Conservation (phyloP, 2,888 invertebrate species). For the Eucriotettix oculatus region DNA sequence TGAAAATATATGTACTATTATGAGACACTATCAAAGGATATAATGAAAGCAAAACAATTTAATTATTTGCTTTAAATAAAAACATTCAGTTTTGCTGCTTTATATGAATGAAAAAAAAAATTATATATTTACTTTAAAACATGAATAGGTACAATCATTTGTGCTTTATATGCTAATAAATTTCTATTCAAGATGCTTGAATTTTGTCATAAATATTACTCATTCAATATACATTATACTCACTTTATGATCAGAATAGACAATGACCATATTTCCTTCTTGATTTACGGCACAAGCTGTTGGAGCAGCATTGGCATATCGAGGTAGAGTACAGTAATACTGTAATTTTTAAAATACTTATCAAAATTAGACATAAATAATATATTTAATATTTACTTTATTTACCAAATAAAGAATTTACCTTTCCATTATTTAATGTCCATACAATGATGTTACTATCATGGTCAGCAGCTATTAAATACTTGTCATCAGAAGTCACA, state of each 20-base stretch:
- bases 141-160: too few species aligned
- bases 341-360: conserved; percentile 16
- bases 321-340: conserved; percentile 46
- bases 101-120: too few species aligned
- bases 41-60: not conserved
- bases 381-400: not conserved
- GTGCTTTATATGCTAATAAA: too few species aligned
- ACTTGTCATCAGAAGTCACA: conserved; percentile 37
- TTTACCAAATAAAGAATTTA: conserved; percentile 10
- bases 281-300: conserved; percentile 40
- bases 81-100: too few species aligned
- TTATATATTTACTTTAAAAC: too few species aligned
- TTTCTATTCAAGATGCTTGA: too few species aligned
- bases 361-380: not conserved
- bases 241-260: conserved; percentile 69
- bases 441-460: conserved; percentile 50
- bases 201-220: too few species aligned
- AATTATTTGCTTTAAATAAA: not conserved
- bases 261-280: conserved; percentile 39
- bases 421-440: conserved; percentile 22
- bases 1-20: not conserved
- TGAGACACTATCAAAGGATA: conserved; percentile 3
- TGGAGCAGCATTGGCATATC: conserved; percentile 49
- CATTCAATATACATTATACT: conserved; percentile 10
- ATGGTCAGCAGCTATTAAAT: conserved; percentile 49